These are phyloP conservation scores for Carlito syrichta DNA, from an alignment of 2,113 vertebrate genomes.

Conservation along the genomic window DNA sequence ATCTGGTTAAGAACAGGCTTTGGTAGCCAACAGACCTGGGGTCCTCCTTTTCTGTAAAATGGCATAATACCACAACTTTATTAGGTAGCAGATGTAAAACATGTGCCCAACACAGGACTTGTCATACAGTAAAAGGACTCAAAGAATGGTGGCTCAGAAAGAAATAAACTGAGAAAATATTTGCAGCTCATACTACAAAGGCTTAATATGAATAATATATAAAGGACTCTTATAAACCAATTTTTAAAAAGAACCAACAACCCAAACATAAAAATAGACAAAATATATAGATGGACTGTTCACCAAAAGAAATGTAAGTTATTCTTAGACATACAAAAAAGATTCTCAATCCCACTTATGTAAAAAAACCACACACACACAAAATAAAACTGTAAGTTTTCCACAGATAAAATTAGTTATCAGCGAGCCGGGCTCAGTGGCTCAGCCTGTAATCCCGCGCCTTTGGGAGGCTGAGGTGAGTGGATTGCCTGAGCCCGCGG, in stretches of 20 bases:
- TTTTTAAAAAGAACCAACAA: background rate
- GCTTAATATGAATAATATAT: background rate
- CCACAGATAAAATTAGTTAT: background rate
- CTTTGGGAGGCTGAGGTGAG: too few relatives aligned
- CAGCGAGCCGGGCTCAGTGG: too few relatives aligned
- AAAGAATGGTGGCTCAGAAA: background rate
- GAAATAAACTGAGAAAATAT: background rate
- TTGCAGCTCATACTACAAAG: background rate
- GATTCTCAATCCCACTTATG: background rate
- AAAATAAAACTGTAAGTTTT: background rate
- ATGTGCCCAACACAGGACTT: background rate
- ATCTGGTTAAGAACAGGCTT: background rate
- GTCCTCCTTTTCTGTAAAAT: background rate
- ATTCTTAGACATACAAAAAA: background rate
- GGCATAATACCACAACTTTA: too few relatives aligned
- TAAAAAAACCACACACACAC: background rate
- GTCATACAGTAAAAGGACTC: background rate
- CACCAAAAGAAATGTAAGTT: background rate
- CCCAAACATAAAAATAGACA: background rate
- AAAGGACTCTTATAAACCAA: background rate
- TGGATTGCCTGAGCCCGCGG: too few relatives aligned
- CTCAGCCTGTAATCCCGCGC: too few relatives aligned
- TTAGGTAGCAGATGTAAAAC: background rate
- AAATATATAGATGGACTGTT: background rate
- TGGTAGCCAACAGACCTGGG: background rate